These are phyloP conservation scores for Ophioderma brevispina DNA, from an alignment of 35 echinoderm and acorn worm species.

Conservation along the genomic window DNA sequence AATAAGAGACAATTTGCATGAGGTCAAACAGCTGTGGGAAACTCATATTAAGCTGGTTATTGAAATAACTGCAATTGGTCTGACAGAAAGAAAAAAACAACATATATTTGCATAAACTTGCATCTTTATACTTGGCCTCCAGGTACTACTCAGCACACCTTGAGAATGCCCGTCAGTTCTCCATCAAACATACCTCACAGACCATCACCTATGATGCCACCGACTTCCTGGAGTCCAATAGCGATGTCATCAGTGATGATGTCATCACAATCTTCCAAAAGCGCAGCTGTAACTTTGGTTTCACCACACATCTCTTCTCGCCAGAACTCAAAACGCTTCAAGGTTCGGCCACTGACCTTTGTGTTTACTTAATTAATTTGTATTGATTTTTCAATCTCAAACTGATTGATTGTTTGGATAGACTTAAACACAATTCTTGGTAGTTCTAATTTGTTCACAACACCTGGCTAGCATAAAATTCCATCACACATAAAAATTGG, in stretches of 20 bases:
- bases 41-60: no score
- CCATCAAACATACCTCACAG: conserved; percentile 74
- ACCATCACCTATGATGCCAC: conserved; percentile 75
- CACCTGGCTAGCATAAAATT: no score
- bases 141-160: conserved; percentile 16
- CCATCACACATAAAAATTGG: no score
- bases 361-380: not conserved
- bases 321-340: conserved; percentile 77
- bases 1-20: no score
- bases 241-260: conserved; percentile 92
- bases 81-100: no score
- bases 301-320: conserved; percentile 88
- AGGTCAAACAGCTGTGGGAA: no score
- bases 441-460: no score
- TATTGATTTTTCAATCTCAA: not conserved
- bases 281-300: conserved; percentile 94
- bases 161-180: conserved; percentile 61
- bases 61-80: no score
- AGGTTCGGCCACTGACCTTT: conserved; percentile 45
- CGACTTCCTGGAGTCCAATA: conserved; percentile 71
- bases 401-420: no score
- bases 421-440: no score
- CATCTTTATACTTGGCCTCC: no score
- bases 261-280: conserved; percentile 82
- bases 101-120: no score